Conservation (phyloP, 2,797 vertebrate genomes). For the Anabas testudineus region DNA sequence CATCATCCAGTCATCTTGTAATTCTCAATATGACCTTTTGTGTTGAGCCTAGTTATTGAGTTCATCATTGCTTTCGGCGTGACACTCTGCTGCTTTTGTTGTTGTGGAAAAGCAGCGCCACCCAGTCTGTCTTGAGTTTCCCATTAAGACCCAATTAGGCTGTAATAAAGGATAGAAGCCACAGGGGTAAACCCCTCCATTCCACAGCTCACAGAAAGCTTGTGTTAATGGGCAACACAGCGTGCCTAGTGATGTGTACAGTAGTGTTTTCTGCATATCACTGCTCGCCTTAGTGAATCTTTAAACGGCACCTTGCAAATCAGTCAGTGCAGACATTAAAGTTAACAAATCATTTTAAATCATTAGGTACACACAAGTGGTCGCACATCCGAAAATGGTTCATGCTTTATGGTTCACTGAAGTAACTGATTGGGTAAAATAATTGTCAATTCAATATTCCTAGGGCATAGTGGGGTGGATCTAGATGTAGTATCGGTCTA, state of each 20-base stretch:
- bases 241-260: slow-evolving; percentile 36
- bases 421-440: neutral
- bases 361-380: neutral
- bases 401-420: neutral
- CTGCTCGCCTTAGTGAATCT: slow-evolving; percentile 31
- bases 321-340: neutral
- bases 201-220: slow-evolving; percentile 36
- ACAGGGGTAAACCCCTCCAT: slow-evolving; percentile 49
- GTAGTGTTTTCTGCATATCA: slow-evolving; percentile 42
- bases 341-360: neutral
- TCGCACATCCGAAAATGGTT: neutral
- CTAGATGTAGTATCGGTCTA: neutral
- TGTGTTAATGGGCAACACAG: slow-evolving; percentile 63
- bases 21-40: slow-evolving; percentile 22
- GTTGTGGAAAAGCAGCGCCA: slow-evolving; percentile 39
- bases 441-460: neutral
- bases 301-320: slow-evolving; percentile 39
- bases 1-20: slow-evolving; percentile 28
- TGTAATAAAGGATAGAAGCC: slow-evolving; percentile 55
- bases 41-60: slow-evolving; percentile 25
- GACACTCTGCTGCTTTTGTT: slow-evolving; percentile 29
- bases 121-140: slow-evolving; percentile 60
- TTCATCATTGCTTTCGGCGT: slow-evolving; percentile 29
- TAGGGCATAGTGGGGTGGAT: neutral
- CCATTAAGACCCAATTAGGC: slow-evolving; percentile 68